phyloP scores from a whole-genome alignment of 1,140 invertebrate genomes.

The Calycopis cecrops region DNA sequence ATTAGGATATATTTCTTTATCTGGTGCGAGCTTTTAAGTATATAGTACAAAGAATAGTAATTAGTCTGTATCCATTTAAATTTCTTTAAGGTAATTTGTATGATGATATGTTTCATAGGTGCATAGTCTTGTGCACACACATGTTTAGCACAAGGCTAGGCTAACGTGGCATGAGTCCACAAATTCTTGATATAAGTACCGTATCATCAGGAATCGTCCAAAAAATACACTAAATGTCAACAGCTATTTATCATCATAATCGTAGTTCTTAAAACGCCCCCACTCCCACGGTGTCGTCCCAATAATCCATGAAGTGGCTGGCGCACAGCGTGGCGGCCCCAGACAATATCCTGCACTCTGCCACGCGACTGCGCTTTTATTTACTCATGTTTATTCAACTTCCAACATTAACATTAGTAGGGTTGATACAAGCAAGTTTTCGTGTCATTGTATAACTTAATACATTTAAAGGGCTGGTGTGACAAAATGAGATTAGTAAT shows the following conservation, averaged over 20 bases:
- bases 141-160: no score
- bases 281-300: conserved; percentile 43
- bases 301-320: conserved; percentile 48
- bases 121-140: no score
- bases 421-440: neutral
- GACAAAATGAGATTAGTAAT: no score
- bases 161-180: no score
- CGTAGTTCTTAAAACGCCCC: neutral
- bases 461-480: no score
- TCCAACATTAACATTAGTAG: conserved; percentile 28
- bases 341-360: conserved; percentile 60
- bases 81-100: no score
- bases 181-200: neutral
- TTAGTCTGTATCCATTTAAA: no score
- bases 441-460: no score
- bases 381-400: conserved; percentile 57
- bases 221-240: neutral
- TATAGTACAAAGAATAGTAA: no score
- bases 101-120: no score
- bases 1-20: no score
- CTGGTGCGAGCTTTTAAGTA: no score
- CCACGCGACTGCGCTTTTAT: conserved; percentile 63
- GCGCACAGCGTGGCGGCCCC: conserved; percentile 41
- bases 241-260: conserved; percentile 5
- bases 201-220: neutral